Percentiles rank a stretch among this genome's conserved stretches.
These are phyloP conservation scores for Chinchilla lanigera DNA, from an alignment of 2,113 vertebrate genomes.

Conservation along the genomic window DNA sequence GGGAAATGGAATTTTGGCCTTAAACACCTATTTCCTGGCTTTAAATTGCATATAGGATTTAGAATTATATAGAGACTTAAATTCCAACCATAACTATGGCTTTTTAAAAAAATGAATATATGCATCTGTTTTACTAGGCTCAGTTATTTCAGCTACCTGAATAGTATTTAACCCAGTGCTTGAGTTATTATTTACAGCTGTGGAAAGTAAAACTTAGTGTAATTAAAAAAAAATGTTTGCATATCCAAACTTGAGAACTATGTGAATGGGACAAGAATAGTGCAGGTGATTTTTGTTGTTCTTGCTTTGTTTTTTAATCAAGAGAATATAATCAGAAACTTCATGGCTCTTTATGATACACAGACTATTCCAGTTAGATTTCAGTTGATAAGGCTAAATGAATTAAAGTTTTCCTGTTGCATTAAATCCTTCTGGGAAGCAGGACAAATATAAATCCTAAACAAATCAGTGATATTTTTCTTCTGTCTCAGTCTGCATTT, in stretches of 20 bases:
- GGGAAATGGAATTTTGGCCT: slow-evolving; percentile 68
- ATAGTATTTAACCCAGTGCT: slow-evolving; percentile 20
- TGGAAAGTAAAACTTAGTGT: background rate
- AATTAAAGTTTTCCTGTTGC: background rate
- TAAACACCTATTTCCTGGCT: slow-evolving; percentile 66
- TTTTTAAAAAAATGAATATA: background rate
- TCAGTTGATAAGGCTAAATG: slow-evolving; percentile 21
- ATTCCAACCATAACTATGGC: slow-evolving; percentile 37
- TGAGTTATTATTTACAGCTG: slow-evolving; percentile 8
- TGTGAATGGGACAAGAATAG: background rate
- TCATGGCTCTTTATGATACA: background rate
- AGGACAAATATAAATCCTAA: slow-evolving; percentile 25
- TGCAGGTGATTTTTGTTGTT: background rate
- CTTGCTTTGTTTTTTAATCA: background rate
- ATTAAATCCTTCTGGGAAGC: background rate
- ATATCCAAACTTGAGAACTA: background rate
- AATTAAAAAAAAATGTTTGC: slow-evolving; percentile 13
- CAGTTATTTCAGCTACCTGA: slow-evolving; percentile 33
- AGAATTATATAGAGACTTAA: slow-evolving; percentile 64
- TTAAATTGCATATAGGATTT: slow-evolving; percentile 51
- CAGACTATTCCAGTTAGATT: background rate
- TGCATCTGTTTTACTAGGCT: slow-evolving; percentile 3
- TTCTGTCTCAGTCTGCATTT: background rate
- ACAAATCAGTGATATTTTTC: slow-evolving; percentile 53
- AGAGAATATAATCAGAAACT: background rate